These are phyloP conservation scores for Eristalis pertinax DNA, from an alignment of 2,888 invertebrate genomes.

Conservation along the genomic window DNA sequence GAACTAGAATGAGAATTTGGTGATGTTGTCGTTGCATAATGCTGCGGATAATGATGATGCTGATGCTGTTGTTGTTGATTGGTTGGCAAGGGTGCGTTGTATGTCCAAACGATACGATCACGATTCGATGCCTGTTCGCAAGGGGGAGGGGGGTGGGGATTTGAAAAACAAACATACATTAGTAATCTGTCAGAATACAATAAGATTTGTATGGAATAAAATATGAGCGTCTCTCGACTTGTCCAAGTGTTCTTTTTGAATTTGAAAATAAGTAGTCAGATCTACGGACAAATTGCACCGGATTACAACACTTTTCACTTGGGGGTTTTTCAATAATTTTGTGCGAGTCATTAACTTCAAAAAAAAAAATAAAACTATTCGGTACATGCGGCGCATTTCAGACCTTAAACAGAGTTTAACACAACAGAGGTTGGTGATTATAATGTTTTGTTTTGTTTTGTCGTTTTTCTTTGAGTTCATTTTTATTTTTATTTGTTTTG, in stretches of 20 bases:
- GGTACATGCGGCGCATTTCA: conserved; percentile 59
- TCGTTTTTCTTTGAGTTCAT: conserved; percentile 17
- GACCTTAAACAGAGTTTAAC: conserved; percentile 35
- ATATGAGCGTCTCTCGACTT: conserved; percentile 11
- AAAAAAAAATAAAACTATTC: conserved; percentile 35
- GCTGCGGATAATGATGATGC: conserved; percentile 82
- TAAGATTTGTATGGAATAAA: background rate
- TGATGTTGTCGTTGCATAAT: conserved; percentile 69
- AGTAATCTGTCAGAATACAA: background rate
- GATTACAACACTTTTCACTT: background rate
- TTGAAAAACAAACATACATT: conserved; percentile 7
- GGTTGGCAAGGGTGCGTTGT: conserved; percentile 88
- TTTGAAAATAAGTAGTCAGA: background rate
- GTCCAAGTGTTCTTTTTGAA: conserved; percentile 44
- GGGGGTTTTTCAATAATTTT: background rate
- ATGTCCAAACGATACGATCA: conserved; percentile 93
- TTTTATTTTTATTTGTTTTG: too few species aligned
- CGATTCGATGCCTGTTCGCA: conserved; percentile 79
- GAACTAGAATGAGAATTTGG: conserved; percentile 81
- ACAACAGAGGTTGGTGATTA: background rate
- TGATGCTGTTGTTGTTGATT: conserved; percentile 75
- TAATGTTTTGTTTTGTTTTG: background rate
- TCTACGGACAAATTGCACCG: background rate
- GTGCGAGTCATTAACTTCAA: conserved; percentile 61
- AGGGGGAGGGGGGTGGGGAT: too few species aligned